phyloP scores from a whole-genome alignment of 2,797 vertebrate species.

The Amniataba percoides region DNA sequence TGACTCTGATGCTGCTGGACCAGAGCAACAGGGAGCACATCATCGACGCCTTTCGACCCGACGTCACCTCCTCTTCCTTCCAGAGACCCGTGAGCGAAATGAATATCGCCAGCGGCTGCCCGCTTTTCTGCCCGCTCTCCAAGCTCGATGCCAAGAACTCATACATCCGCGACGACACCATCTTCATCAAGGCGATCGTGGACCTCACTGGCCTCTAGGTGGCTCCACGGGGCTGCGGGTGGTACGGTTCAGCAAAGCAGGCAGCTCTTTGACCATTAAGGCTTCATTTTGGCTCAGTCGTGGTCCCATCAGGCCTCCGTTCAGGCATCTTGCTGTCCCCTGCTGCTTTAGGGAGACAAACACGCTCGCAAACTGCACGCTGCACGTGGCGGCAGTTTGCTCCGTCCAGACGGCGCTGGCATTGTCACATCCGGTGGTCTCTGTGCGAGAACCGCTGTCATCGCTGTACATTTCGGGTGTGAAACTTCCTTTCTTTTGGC shows the following conservation, averaged over 20 bases:
- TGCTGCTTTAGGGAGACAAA: constrained; percentile 58
- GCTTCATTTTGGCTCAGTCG: constrained; percentile 61
- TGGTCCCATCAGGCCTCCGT: constrained; percentile 58
- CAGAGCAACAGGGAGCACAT: constrained; percentile 98
- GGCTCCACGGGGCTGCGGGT: constrained; percentile 6
- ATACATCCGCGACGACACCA: constrained; percentile 95
- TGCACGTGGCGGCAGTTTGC: constrained; percentile 62
- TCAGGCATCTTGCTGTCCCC: constrained; percentile 57
- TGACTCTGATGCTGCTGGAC: constrained; percentile 97
- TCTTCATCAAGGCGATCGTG: constrained; percentile 99
- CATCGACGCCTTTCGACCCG: constrained; percentile 96
- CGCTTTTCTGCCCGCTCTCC: constrained; percentile 95
- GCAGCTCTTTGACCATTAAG: constrained; percentile 69
- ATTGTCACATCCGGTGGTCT: constrained; percentile 45
- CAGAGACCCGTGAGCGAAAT: constrained; percentile 95
- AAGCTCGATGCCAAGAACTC: constrained; percentile 95
- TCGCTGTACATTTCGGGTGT: constrained; percentile 68
- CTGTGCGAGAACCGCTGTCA: constrained; percentile 44
- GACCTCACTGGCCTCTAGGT: constrained; percentile 94
- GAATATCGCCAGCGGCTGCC: constrained; percentile 99
- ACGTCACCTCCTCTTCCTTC: constrained; percentile 95
- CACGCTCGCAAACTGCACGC: constrained; percentile 52
- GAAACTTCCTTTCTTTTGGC: constrained; percentile 49
- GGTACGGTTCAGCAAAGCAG: constrained; percentile 44
- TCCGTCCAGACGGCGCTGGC: constrained; percentile 46